phyloP scores from a whole-genome alignment of 2,113 vertebrate genomes.

The Zapus hudsonius region DNA sequence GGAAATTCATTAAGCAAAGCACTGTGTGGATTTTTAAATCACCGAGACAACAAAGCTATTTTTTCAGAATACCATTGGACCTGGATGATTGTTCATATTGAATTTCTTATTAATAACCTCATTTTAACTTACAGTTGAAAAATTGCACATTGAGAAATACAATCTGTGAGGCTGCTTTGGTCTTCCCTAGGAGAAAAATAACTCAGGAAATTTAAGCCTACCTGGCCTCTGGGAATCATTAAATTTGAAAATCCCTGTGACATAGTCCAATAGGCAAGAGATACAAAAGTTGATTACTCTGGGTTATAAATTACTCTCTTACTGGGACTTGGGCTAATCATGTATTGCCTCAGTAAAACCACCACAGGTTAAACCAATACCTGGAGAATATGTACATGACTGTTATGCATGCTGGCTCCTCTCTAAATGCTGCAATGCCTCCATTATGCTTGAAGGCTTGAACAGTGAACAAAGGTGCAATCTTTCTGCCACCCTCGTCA shows the following conservation, averaged over 20 bases:
- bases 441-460: neutral
- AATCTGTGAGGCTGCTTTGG: neutral
- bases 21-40: slow-evolving; percentile 13
- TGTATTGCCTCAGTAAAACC: neutral
- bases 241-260: slow-evolving; percentile 54
- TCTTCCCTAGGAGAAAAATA: slow-evolving; percentile 6
- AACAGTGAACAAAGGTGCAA: neutral
- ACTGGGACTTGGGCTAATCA: neutral
- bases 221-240: neutral
- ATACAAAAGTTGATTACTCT: slow-evolving; percentile 42
- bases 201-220: slow-evolving; percentile 37
- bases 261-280: neutral
- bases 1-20: slow-evolving; percentile 39
- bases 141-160: slow-evolving; percentile 10
- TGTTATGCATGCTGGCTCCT: neutral
- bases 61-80: slow-evolving; percentile 46
- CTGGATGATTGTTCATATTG: slow-evolving; percentile 5
- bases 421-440: neutral
- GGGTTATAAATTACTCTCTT: neutral
- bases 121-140: slow-evolving; percentile 38
- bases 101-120: slow-evolving; percentile 42
- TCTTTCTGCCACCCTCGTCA: neutral
- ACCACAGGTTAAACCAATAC: neutral
- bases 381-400: neutral
- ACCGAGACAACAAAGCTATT: slow-evolving; percentile 27